These are phyloP conservation scores for Chalcis sispes DNA, from an alignment of 2,888 invertebrate species.

Conservation along the genomic window DNA sequence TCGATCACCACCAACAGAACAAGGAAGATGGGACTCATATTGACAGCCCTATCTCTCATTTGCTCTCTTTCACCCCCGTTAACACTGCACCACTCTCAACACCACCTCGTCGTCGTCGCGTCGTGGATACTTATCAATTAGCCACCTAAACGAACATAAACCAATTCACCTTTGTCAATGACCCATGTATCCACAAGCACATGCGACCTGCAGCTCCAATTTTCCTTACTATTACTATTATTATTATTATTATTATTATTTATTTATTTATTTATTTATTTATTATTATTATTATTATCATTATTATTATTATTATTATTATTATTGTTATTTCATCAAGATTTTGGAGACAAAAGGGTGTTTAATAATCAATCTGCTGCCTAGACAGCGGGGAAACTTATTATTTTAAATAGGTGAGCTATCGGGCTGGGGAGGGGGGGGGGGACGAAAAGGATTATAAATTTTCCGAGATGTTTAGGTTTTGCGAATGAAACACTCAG, in stretches of 20 bases:
- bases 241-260: background rate
- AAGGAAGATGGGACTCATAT: constrained; percentile 75
- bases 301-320: too few relatives aligned
- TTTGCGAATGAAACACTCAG: too few relatives aligned
- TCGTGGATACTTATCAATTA: constrained; percentile 48
- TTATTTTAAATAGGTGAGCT: too few relatives aligned
- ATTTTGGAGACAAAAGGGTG: too few relatives aligned
- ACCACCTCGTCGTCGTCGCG: constrained; percentile 68
- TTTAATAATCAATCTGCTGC: too few relatives aligned
- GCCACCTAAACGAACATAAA: constrained; percentile 72
- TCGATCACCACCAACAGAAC: constrained; percentile 75
- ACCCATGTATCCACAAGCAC: constrained; percentile 58
- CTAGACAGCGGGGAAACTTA: too few relatives aligned
- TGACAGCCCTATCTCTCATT: constrained; percentile 70
- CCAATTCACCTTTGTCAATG: constrained; percentile 71
- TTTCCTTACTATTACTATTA: background rate
- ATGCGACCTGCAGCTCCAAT: background rate
- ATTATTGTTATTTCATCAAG: too few relatives aligned
- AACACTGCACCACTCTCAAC: constrained; percentile 74
- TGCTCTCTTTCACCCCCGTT: constrained; percentile 69
- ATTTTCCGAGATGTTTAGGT: too few relatives aligned
- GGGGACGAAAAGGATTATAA: too few relatives aligned
- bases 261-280: too few relatives aligned
- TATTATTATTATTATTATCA: too few relatives aligned
- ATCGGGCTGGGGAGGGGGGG: too few relatives aligned